Conservation (phyloP, 1,140 invertebrate genomes). For the Drosophila mauritiana region DNA sequence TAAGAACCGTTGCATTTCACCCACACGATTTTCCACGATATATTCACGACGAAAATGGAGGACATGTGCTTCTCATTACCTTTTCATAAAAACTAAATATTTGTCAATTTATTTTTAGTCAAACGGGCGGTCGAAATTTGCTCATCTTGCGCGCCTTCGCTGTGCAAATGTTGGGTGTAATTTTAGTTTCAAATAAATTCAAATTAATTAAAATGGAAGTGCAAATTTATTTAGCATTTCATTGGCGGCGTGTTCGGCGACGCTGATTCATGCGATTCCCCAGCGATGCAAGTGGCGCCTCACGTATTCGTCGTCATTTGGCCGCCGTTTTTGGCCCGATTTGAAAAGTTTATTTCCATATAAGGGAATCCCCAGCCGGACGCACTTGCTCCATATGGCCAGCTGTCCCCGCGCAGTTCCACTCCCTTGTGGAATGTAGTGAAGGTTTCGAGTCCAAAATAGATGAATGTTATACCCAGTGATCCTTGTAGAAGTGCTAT, state of each 20-base stretch:
- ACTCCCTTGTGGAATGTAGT: constrained; percentile 63
- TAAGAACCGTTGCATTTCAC: constrained; percentile 8
- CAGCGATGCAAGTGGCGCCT: constrained; percentile 70
- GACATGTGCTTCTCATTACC: constrained; percentile 80
- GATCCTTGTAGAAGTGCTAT: too few relatives aligned
- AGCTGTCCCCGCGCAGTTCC: background rate
- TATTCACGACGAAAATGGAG: constrained; percentile 52
- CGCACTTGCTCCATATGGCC: constrained; percentile 15
- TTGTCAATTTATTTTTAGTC: constrained; percentile 77
- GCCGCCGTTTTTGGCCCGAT: constrained; percentile 50
- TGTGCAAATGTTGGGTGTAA: constrained; percentile 58
- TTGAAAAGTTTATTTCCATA: constrained; percentile 57
- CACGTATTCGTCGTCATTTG: constrained; percentile 47
- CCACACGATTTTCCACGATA: constrained; percentile 32
- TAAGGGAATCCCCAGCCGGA: constrained; percentile 21
- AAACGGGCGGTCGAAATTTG: constrained; percentile 24
- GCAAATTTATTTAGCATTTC: constrained; percentile 80
- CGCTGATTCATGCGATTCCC: constrained; percentile 56
- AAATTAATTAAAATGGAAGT: constrained; percentile 82
- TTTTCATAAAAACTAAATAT: constrained; percentile 73
- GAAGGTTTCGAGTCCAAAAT: constrained; percentile 50
- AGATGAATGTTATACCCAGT: too few relatives aligned
- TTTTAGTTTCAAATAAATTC: constrained; percentile 79
- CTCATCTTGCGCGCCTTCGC: constrained; percentile 29
- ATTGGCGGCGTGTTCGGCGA: constrained; percentile 48